phyloP scores from a whole-genome alignment of 1,140 invertebrate species.

The Scaptomyza montana region DNA sequence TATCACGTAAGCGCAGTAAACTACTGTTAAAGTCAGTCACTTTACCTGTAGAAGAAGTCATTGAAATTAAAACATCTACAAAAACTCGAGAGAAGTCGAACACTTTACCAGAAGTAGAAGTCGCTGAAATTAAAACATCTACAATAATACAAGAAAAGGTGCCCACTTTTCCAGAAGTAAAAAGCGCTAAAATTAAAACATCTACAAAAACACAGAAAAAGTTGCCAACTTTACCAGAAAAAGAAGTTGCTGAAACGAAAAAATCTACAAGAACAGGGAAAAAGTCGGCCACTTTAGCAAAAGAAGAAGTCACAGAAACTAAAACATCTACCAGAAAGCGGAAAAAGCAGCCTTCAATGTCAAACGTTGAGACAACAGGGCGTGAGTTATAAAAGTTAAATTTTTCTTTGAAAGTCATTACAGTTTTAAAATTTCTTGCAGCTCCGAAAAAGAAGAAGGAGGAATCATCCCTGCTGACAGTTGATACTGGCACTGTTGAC shows the following conservation, averaged over 20 bases:
- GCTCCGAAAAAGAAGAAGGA: slow-evolving; percentile 6
- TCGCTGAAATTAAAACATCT: background rate
- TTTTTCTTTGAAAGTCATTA: background rate
- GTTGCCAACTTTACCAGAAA: too few relatives aligned
- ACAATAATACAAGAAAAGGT: background rate
- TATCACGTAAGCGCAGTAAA: slow-evolving; percentile 23
- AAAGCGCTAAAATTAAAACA: background rate
- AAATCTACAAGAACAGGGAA: background rate
- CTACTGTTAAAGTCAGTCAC: background rate
- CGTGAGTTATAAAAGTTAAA: background rate
- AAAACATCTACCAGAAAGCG: too few relatives aligned
- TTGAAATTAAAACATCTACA: background rate
- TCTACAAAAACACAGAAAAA: background rate
- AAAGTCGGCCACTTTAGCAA: background rate
- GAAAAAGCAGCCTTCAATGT: background rate
- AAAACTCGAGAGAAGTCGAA: background rate
- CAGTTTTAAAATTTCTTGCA: background rate
- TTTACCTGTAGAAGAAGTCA: background rate
- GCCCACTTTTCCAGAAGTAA: background rate
- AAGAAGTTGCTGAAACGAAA: background rate
- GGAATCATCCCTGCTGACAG: background rate
- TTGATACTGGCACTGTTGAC: background rate
- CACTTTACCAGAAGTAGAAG: background rate
- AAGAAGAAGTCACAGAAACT: too few relatives aligned
- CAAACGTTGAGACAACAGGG: background rate